Evolutionary conservation across 2,113 vertebrate genomes (phyloP), one percentile per base, ranked within the genome.

Genomic region (Chaenocephalus aceratus): DNA sequence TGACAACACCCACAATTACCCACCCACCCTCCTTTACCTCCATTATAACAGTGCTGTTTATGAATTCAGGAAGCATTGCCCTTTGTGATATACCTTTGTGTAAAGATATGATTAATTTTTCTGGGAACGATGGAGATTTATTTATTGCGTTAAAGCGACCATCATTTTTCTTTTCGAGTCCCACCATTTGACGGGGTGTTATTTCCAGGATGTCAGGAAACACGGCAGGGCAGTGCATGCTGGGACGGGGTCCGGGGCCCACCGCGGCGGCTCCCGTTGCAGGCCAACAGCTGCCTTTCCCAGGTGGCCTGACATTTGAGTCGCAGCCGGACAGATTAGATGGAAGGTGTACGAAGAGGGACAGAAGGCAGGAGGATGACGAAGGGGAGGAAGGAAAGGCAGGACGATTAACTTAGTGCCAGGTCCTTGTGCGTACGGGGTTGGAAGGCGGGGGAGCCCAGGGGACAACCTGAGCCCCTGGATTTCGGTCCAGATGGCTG

Each of bases 231-330:
- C 71, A 34, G 62, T 51, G 84, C 75, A 56, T 69, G 80, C 80
- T 86, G 90, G 89, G 89, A 67, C 66, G 21, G 63, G 30, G 88
- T 79, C 80, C 82, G 75, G 79, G 30, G 79, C 86, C 88, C 90
- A 67, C 75, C 45, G 84, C 34, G 81, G 65, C 91, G 91, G 92
- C 95, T 97, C 95, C 64, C 18, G 93, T 97, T 97, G 96, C 96
- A 97, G 95, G 82, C 94, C 87, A 83, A 96, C 97, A 99, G 97
- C 96, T 98, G 97, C 71, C 23, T 96, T 93, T 97, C 97, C 97
- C 97, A 98, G 97, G 97, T 97, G 97, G 97, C 96, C 96, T 96
- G 97, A 98, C 96, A 99, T 97, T 96, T 94, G 96, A 98, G 96
- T 96, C 93, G 93, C 92, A 95, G 95, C 91, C 95, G 94, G 94